These are phyloP conservation scores for Zaprionus obscuricornis DNA, from an alignment of 2,888 invertebrate genomes.

Conservation along the genomic window DNA sequence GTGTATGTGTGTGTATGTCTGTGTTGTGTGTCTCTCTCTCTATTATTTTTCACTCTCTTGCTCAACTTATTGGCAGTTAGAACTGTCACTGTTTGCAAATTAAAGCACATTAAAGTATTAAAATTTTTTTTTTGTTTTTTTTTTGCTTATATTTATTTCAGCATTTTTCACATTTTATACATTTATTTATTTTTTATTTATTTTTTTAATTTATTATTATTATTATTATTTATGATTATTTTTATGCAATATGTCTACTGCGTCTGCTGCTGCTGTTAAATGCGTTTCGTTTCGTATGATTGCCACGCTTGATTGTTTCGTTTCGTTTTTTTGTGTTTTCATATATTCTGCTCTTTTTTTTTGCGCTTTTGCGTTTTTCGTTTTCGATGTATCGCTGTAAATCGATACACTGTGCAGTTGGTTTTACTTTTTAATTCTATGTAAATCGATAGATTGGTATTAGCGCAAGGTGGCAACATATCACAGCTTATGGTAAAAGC, in stretches of 20 bases:
- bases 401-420: conserved; percentile 37
- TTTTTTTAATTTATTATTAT: not conserved
- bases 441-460: conserved; percentile 18
- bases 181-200: not conserved
- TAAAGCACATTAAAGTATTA: too few species aligned
- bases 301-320: conserved; percentile 57
- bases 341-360: conserved; percentile 21
- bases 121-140: too few species aligned
- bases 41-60: conserved; percentile 14
- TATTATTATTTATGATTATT: conserved; percentile 5
- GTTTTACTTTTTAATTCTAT: too few species aligned
- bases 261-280: conserved; percentile 55
- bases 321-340: conserved; percentile 47
- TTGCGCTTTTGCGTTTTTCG: too few species aligned
- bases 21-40: not conserved
- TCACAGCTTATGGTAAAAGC: conserved; percentile 9
- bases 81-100: conserved; percentile 52
- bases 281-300: conserved; percentile 64
- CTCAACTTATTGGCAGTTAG: conserved; percentile 45
- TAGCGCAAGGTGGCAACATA: conserved; percentile 2
- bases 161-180: conserved; percentile 2
- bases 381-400: conserved; percentile 35
- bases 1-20: not conserved
- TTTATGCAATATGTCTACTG: conserved; percentile 29
- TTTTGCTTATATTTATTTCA: conserved; percentile 23